Conservation (phyloP, 2,797 vertebrate genomes). For the Gymnoscopelus microlampas region DNA sequence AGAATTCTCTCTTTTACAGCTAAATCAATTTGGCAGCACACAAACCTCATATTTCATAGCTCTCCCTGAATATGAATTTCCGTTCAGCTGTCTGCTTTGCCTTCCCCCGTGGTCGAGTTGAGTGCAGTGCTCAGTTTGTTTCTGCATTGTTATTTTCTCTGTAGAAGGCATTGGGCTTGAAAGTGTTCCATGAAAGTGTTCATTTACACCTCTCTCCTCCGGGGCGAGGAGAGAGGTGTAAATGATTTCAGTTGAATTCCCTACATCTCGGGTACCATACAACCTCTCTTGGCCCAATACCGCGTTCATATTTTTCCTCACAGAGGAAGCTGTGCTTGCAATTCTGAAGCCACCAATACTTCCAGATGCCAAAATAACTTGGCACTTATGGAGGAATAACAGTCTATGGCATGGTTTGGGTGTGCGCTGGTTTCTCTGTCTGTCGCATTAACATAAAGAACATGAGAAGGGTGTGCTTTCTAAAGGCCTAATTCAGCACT, state of each 20-base stretch:
- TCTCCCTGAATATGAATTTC: slow-evolving; percentile 65
- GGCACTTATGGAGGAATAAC: slow-evolving; percentile 33
- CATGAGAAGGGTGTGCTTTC: slow-evolving; percentile 21
- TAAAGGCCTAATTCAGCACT: slow-evolving; percentile 45
- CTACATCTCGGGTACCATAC: slow-evolving; percentile 43
- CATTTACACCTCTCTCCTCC: no score
- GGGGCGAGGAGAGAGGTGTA: slow-evolving; percentile 50
- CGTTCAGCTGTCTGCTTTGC: slow-evolving; percentile 63
- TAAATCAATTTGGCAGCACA: slow-evolving; percentile 77
- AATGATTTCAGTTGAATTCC: slow-evolving; percentile 58
- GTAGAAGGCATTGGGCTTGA: slow-evolving; percentile 55
- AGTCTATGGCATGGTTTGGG: slow-evolving; percentile 12
- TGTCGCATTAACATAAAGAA: slow-evolving; percentile 42
- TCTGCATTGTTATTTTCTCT: slow-evolving; percentile 65
- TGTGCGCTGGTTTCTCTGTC: slow-evolving; percentile 40
- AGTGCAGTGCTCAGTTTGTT: slow-evolving; percentile 44
- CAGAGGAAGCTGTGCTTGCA: slow-evolving; percentile 25
- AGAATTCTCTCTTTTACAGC: slow-evolving; percentile 62
- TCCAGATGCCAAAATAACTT: slow-evolving; percentile 16
- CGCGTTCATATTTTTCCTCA: slow-evolving; percentile 39
- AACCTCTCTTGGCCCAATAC: slow-evolving; percentile 39
- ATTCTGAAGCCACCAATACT: slow-evolving; percentile 35
- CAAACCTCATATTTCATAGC: slow-evolving; percentile 72
- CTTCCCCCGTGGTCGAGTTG: slow-evolving; percentile 67
- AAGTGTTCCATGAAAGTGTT: slow-evolving; percentile 59